Conservation (phyloP, 2,888 invertebrate species). For the Mythimna lalbum region DNA sequence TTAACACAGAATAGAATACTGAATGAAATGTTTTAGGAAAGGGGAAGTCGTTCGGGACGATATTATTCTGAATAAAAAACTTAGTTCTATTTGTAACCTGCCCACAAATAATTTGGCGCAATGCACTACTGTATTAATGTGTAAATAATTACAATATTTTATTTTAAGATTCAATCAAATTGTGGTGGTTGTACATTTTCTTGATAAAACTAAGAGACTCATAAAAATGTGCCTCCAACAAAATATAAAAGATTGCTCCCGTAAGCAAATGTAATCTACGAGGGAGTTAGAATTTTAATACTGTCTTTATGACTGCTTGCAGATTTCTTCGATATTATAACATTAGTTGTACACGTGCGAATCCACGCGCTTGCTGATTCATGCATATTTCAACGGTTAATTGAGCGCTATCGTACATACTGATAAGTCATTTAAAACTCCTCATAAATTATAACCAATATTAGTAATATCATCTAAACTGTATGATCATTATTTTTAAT, state of each 20-base stretch:
- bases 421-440: conserved; percentile 32
- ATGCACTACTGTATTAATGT: not conserved
- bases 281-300: conserved; percentile 27
- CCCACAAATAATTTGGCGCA: not conserved
- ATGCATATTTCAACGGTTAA: conserved; percentile 38
- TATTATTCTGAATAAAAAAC: not conserved
- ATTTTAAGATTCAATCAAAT: too few species aligned
- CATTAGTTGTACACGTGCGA: conserved; percentile 27
- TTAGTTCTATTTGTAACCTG: not conserved
- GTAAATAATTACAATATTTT: not conserved
- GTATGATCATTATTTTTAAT: conserved; percentile 36
- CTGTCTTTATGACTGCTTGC: conserved; percentile 16
- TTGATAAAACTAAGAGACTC: conserved; percentile 11
- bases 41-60: not conserved
- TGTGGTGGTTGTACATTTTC: not conserved
- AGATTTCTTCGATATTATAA: conserved; percentile 10
- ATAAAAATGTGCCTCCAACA: not conserved
- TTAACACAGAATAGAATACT: not conserved
- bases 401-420: conserved; percentile 34
- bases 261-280: conserved; percentile 24
- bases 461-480: conserved; percentile 19
- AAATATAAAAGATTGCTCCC: conserved; percentile 4
- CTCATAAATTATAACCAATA: conserved; percentile 13
- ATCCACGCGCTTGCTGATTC: conserved; percentile 18
- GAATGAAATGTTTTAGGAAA: conserved; percentile 15